Percentiles rank a stretch among this genome's conserved stretches.
Conservation (phyloP, 2,888 invertebrate genomes). For the Lagria hirta region DNA sequence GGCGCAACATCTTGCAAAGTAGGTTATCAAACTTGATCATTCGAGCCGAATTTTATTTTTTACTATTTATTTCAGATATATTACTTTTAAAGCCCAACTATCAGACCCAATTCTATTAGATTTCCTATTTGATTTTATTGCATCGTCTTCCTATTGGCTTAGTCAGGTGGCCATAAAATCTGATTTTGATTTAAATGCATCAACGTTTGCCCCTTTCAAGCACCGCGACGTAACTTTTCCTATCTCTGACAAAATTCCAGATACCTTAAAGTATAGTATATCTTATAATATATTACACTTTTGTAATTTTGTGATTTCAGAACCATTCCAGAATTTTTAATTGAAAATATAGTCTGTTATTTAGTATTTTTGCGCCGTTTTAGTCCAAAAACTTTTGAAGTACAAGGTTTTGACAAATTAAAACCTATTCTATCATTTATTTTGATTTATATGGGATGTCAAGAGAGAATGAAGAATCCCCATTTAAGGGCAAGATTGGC, state of each 20-base stretch:
- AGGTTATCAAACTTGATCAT: constrained; percentile 33
- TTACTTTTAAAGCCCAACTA: constrained; percentile 74
- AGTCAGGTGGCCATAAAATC: constrained; percentile 77
- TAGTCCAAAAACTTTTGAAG: constrained; percentile 64
- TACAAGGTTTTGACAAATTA: constrained; percentile 64
- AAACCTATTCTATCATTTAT: constrained; percentile 76
- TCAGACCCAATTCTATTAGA: constrained; percentile 73
- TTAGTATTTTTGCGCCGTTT: constrained; percentile 75
- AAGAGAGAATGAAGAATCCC: constrained; percentile 76
- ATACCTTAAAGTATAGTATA: constrained; percentile 63
- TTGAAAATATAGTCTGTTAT: constrained; percentile 84
- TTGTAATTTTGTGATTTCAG: constrained; percentile 50
- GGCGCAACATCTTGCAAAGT: constrained; percentile 67
- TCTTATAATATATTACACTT: constrained; percentile 4
- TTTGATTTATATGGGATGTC: constrained; percentile 85
- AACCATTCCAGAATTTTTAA: constrained; percentile 86
- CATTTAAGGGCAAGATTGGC: constrained; percentile 89
- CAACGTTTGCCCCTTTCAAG: constrained; percentile 66
- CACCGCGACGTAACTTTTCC: too few species aligned
- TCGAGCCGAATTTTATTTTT: too few species aligned
- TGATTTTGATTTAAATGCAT: constrained; percentile 46
- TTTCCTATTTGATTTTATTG: constrained; percentile 72
- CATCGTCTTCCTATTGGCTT: constrained; percentile 83
- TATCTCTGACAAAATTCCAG: constrained; percentile 60
- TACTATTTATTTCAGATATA: constrained; percentile 58